Percentiles rank a stretch among this genome's conserved stretches.
Conservation (phyloP, 2,113 vertebrate species). For the Labeo rohita region DNA sequence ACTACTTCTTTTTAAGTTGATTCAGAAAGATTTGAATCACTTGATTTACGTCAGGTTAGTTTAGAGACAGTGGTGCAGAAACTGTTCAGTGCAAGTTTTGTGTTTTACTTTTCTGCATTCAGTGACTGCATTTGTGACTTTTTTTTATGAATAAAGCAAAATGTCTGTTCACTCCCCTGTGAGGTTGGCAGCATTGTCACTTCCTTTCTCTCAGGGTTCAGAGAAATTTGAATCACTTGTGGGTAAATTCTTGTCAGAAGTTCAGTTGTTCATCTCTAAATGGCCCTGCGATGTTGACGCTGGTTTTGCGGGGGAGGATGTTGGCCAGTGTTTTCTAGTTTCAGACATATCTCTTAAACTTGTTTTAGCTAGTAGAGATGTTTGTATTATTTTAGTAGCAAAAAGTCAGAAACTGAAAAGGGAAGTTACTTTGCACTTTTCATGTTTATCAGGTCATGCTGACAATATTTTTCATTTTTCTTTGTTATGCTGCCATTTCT, state of each 20-base stretch:
- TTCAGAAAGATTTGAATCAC: background rate
- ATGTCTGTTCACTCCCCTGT: background rate
- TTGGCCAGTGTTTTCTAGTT: background rate
- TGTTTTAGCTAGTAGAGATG: background rate
- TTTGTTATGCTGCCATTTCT: background rate
- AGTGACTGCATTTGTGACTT: background rate
- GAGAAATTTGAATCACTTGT: conserved; percentile 29
- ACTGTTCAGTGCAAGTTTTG: background rate
- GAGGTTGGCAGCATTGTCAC: background rate
- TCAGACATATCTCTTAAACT: background rate
- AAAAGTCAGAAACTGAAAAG: background rate
- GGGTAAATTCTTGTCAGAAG: conserved; percentile 9
- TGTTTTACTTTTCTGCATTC: background rate
- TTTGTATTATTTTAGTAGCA: background rate
- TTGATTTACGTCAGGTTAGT: background rate
- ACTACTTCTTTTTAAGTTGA: background rate
- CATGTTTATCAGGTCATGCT: background rate
- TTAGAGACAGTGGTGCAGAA: background rate
- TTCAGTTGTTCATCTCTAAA: background rate
- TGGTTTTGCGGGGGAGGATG: background rate
- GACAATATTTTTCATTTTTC: background rate
- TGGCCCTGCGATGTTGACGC: background rate
- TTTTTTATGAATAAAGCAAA: conserved; percentile 1
- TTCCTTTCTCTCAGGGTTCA: conserved; percentile 13
- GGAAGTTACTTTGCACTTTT: background rate